Evolutionary conservation across 2,888 invertebrate genomes (phyloP), one percentile per base, ranked within the genome.

Genomic region (Lasioglossum figueresi): DNA sequence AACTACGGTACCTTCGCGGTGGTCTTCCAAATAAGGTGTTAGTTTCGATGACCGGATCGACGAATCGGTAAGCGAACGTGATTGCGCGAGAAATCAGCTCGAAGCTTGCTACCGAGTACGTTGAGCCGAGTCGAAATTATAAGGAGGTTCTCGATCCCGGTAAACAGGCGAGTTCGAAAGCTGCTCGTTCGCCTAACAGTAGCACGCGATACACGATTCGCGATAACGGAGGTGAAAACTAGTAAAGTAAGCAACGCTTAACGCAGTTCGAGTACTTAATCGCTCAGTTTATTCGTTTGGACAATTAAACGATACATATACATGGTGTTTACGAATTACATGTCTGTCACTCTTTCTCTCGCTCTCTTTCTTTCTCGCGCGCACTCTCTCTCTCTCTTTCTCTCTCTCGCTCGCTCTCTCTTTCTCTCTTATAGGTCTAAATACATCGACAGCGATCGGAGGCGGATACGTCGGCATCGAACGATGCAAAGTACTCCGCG

Each of bases 301-400:
- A 93, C 94, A 94, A 93, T 93, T 92, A 94, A 94, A 94, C 93
- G 93, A 93, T 94, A 94, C 94, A 94, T 94, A 94, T 92, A 94
- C 92, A 91, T 92, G 88, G 89, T 93, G 91, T 93, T 92, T 93
- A 93, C 92, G 93, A 93, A 94, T 94, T 93, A 94, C 92, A 91
- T 93, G 91, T 92, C 91, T 90, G 87, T 90, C 88, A 90, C 87
- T 88, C 92, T 94, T 34, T 68, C 23, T 68, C 68, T 37, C 66
- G 2, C 66, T 31, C 34, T 66, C 34, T 68, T 23, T 37, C 34
- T 37, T 23, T 68, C 68, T 3, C 68, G 4, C 37, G 23, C 23
- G 10, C 23, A 0, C 37, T 6, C 31, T 5, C 16, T 14, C 27
- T 12, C 59, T 14, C 66, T 19, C 63, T 6, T 16, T 34, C 63